phyloP scores from a whole-genome alignment of 2,888 invertebrate genomes.

The Ichneumoninae sp. region DNA sequence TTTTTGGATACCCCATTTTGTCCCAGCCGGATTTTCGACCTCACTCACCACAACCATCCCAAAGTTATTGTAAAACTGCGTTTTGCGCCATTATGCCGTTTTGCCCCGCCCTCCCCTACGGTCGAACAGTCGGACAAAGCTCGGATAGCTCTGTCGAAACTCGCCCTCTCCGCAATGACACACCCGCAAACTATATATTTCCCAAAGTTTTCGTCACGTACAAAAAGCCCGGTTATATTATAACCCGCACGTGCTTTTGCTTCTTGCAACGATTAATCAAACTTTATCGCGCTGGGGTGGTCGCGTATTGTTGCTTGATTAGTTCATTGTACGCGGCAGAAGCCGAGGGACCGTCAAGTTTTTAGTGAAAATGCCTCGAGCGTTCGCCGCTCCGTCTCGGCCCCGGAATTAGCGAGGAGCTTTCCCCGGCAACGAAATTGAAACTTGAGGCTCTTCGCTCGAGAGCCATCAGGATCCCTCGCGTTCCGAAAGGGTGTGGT shows the following conservation, averaged over 20 bases:
- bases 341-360: conserved; percentile 32
- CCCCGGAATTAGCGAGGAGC: conserved; percentile 48
- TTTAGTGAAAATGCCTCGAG: conserved; percentile 27
- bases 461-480: background rate
- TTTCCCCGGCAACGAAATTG: conserved; percentile 33
- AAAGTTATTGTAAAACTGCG: no score
- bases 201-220: conserved; percentile 55
- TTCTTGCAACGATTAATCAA: conserved; percentile 59
- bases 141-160: conserved; percentile 11
- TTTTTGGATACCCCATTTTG: no score
- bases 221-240: conserved; percentile 12
- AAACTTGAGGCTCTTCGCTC: conserved; percentile 15
- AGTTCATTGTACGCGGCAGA: conserved; percentile 45
- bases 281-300: conserved; percentile 18
- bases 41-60: no score
- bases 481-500: conserved; percentile 1
- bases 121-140: conserved; percentile 41
- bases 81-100: no score
- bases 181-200: background rate
- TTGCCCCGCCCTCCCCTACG: background rate
- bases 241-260: conserved; percentile 21
- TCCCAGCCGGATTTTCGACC: no score
- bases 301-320: conserved; percentile 62
- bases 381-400: background rate
- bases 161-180: background rate